Percentiles rank a stretch among this genome's conserved stretches.
Evolutionary conservation across 2,888 invertebrate genomes (phyloP).

Genomic region (Acronicta alni): DNA sequence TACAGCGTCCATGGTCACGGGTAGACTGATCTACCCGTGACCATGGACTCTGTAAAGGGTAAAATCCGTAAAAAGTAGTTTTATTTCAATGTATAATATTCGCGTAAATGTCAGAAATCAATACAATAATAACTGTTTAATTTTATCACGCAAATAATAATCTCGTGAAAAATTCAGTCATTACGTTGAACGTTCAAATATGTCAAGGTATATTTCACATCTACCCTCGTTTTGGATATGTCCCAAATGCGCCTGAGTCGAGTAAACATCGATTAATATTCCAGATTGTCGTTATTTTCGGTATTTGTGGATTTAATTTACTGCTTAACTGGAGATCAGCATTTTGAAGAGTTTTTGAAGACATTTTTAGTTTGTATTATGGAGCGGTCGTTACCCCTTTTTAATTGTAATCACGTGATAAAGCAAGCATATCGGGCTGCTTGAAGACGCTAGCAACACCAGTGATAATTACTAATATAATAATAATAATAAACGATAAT

Average conservation of each 20-base stretch:
- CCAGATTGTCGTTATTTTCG: constrained; percentile 51
- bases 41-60: no score
- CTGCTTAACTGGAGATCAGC: constrained; percentile 10
- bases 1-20: no score
- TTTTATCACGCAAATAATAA: not conserved
- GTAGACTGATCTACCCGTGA: no score
- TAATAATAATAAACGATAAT: no score
- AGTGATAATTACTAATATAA: no score
- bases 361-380: constrained; percentile 12
- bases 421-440: no score
- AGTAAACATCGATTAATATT: constrained; percentile 64
- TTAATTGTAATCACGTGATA: not conserved
- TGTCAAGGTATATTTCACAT: constrained; percentile 46
- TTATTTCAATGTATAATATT: no score
- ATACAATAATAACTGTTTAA: no score
- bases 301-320: constrained; percentile 38
- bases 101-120: no score
- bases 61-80: no score
- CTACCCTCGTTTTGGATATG: constrained; percentile 48
- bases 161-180: constrained; percentile 14
- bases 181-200: constrained; percentile 28
- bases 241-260: constrained; percentile 46
- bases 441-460: no score
- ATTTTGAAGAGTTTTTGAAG: constrained; percentile 2
- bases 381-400: constrained; percentile 3